Conservation (phyloP, 1,140 invertebrate species). For the Penaeus chinensis region DNA sequence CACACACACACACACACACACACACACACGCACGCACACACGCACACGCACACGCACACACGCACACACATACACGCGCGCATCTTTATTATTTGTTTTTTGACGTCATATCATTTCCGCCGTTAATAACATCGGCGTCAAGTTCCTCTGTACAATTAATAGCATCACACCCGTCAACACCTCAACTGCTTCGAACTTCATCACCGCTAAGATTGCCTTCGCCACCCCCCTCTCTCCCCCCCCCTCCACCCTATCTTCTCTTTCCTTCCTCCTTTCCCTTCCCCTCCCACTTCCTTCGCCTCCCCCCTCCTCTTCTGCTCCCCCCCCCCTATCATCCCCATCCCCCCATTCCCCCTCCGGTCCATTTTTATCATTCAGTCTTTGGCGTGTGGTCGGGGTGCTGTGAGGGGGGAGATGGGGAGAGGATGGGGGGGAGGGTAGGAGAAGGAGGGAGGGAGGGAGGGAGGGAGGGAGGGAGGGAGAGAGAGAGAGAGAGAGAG, state of each 20-base stretch:
- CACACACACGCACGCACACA: too few relatives aligned
- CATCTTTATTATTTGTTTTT: too few relatives aligned
- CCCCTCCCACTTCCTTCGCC: background rate
- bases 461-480: slow-evolving; percentile 14
- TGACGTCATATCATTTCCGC: too few relatives aligned
- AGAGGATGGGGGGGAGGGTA: background rate
- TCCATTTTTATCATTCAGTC: background rate
- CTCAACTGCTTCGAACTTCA: too few relatives aligned
- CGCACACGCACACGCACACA: too few relatives aligned
- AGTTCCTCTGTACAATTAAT: too few relatives aligned
- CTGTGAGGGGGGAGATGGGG: background rate
- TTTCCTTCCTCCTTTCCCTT: background rate
- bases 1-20: too few relatives aligned
- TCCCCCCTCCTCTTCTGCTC: background rate
- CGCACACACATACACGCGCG: too few relatives aligned
- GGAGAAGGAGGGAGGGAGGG: slow-evolving; percentile 6
- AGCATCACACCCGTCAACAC: too few relatives aligned
- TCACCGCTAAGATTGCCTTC: too few relatives aligned
- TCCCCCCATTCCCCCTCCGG: background rate
- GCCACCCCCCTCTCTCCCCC: background rate
- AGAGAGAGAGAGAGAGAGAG: background rate
- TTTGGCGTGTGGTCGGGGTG: too few relatives aligned
- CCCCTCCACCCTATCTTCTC: background rate
- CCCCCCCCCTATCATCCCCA: background rate
- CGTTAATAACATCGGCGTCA: too few relatives aligned